A percentile compares a stretch with the other conserved stretches of the same genome.
These are phyloP conservation scores for Phaetusa simplex DNA, from an alignment of 2,113 vertebrate species.

Conservation along the genomic window DNA sequence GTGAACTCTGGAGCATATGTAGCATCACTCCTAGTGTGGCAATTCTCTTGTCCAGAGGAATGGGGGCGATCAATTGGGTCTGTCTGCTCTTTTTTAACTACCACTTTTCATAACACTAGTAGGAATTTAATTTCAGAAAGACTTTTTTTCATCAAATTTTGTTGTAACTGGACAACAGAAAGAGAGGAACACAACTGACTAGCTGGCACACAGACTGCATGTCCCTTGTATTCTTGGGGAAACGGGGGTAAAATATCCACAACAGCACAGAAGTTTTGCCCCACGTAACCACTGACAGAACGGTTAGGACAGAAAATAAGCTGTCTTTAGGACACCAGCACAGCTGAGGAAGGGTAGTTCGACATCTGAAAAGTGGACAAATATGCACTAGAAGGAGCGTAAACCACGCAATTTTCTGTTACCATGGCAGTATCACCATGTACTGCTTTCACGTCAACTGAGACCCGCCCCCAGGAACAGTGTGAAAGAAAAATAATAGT, in stretches of 20 bases:
- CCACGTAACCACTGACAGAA: background rate
- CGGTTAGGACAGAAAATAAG: background rate
- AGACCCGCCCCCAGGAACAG: background rate
- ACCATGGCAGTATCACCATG: background rate
- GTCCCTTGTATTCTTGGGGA: background rate
- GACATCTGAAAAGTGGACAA: background rate
- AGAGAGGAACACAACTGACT: background rate
- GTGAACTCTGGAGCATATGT: slow-evolving; percentile 38
- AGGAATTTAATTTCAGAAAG: background rate
- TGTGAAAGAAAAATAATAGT: background rate
- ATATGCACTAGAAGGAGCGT: background rate
- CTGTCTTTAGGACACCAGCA: background rate
- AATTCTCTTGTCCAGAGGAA: background rate
- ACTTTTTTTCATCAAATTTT: background rate
- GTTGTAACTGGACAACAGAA: background rate
- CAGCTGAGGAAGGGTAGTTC: background rate
- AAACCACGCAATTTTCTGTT: background rate
- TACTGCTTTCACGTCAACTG: background rate
- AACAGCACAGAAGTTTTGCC: background rate
- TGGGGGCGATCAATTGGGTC: background rate
- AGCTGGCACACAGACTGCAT: background rate
- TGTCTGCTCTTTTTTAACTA: slow-evolving; percentile 16
- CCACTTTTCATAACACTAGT: background rate
- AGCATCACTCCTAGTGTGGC: background rate
- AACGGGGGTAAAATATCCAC: background rate